Conservation (phyloP, 2,888 invertebrate genomes). For the Drosophila longiperda region DNA sequence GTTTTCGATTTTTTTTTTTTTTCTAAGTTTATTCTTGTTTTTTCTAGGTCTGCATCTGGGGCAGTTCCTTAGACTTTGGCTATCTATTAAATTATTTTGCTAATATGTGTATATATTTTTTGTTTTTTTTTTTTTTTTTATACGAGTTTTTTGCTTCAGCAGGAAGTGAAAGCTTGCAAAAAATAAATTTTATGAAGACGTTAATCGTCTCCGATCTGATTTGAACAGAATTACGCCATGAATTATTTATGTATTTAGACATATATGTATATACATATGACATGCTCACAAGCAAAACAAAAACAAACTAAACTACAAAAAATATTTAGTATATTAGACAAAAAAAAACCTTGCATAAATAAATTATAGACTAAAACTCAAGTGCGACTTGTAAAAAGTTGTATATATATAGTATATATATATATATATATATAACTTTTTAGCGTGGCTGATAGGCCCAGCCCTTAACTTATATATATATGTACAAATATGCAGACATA, state of each 20-base stretch:
- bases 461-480: constrained; percentile 40
- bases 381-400: constrained; percentile 41
- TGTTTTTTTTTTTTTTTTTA: neutral
- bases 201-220: constrained; percentile 28
- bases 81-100: constrained; percentile 26
- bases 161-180: constrained; percentile 68
- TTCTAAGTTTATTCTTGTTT: constrained; percentile 7
- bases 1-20: constrained; percentile 10
- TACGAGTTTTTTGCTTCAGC: constrained; percentile 46
- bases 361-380: constrained; percentile 50
- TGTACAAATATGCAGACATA: constrained; percentile 11
- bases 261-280: constrained; percentile 1
- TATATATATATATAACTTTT: constrained; percentile 36
- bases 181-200: constrained; percentile 38
- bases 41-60: constrained; percentile 15
- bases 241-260: neutral
- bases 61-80: constrained; percentile 48
- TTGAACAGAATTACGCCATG: constrained; percentile 34
- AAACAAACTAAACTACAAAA: constrained; percentile 25
- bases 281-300: constrained; percentile 26
- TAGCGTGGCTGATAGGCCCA: constrained; percentile 49
- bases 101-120: neutral
- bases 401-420: constrained; percentile 26
- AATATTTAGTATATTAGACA: neutral
- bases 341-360: constrained; percentile 42